Evolutionary conservation across 2,888 invertebrate genomes (phyloP).

Genomic region (Protophormia terraenovae): DNA sequence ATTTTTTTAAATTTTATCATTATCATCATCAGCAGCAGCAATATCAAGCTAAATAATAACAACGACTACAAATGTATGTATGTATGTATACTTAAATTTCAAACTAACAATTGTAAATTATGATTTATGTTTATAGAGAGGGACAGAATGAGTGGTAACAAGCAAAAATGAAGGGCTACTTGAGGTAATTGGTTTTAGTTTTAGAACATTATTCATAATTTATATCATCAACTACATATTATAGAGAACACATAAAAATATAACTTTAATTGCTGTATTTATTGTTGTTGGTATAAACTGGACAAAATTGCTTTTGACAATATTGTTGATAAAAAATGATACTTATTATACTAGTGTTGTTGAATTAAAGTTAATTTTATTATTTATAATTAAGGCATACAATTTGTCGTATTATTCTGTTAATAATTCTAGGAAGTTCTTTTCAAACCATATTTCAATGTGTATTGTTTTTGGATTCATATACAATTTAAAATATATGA

Average conservation of each 20-base stretch:
- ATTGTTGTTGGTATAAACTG: not conserved
- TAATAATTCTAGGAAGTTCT: not conserved
- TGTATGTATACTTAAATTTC: not conserved
- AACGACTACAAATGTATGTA: not conserved
- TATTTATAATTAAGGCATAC: not conserved
- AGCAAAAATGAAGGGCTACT: not conserved
- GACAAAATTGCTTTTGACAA: not conserved
- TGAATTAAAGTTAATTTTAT: not conserved
- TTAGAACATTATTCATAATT: not conserved
- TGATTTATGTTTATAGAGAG: not conserved
- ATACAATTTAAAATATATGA: no score
- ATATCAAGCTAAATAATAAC: not conserved
- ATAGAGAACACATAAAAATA: not conserved
- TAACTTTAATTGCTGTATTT: not conserved
- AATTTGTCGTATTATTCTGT: no score
- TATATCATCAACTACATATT: not conserved
- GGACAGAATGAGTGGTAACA: no score
- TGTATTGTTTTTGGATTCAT: no score
- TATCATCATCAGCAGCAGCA: not conserved
- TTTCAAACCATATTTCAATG: no score
- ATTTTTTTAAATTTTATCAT: constrained; percentile 2
- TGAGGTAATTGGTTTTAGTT: not conserved
- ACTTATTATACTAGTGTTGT: no score
- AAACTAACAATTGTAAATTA: not conserved
- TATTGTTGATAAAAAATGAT: no score